A percentile compares a stretch with the other conserved stretches of the same genome.
Evolutionary conservation across 2,797 vertebrate species (phyloP).

Genomic region (Poeciliopsis gracilis): DNA sequence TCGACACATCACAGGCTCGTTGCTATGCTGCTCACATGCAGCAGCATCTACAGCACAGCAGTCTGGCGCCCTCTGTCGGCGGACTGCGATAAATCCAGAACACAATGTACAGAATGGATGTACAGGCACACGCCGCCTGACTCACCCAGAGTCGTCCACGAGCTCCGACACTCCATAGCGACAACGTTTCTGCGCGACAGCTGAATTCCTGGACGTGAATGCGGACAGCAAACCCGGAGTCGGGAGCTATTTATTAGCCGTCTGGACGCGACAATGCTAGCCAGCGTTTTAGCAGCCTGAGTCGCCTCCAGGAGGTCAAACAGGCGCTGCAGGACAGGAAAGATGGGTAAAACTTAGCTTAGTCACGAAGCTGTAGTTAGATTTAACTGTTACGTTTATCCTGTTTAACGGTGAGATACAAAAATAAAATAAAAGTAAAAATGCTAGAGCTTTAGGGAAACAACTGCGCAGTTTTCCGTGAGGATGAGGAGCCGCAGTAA

Average conservation of each 20-base stretch:
- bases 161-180: neutral
- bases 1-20: neutral
- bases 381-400: neutral
- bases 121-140: neutral
- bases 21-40: neutral
- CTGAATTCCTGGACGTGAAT: neutral
- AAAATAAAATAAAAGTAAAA: too few relatives aligned
- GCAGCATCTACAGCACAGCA: too few relatives aligned
- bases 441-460: neutral
- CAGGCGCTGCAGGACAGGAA: slow-evolving; percentile 6
- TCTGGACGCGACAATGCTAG: slow-evolving; percentile 52
- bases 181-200: neutral
- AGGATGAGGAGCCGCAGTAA: slow-evolving; percentile 97
- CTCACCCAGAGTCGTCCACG: neutral
- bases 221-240: neutral
- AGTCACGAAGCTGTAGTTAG: neutral
- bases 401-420: too few relatives aligned
- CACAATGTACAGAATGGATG: slow-evolving; percentile 21
- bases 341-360: slow-evolving; percentile 31
- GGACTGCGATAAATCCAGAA: slow-evolving; percentile 10
- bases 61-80: slow-evolving; percentile 43
- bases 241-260: slow-evolving; percentile 2
- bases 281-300: slow-evolving; percentile 36
- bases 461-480: slow-evolving; percentile 30
- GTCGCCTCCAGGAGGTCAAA: slow-evolving; percentile 20